Evolutionary conservation across 1,140 invertebrate genomes (phyloP), one percentile per base, ranked within the genome.

Genomic region (Chironomus tepperi): DNA sequence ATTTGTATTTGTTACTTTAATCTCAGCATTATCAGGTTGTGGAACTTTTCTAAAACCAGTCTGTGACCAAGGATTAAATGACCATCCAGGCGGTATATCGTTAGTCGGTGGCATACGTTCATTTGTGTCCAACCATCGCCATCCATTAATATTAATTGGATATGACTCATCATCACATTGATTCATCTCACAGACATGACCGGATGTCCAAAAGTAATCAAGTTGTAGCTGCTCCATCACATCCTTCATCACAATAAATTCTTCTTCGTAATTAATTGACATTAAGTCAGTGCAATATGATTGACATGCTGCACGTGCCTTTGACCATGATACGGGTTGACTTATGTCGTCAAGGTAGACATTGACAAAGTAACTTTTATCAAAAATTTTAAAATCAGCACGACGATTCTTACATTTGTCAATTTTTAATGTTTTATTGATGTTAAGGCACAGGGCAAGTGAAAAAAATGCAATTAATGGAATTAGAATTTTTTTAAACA

Each of bases 161-260:
- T 18, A 9, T 19, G 19, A 21, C 7, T 70, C 18, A 70, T 16
- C 7, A 19, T 70, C 65, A 18, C 65, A 70, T 3, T 8, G 3
- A 19, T 21, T 19, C 9, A 7, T 18, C 16, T 70, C 65, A 70
- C 65, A 70, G 2, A 70, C 65, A 70, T 70, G 65, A 1, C 65
- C 65, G 19, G 65, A 70, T 19, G 65, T 70, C 65, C 65, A 70
- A 70, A 70, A 9, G 19, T 70, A 70, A 5, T 70, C 65, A 70
- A 70, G n/a, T 19, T 18, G 7, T 18, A 18, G 6, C 9, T 70
- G 3, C 19, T 70, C 65, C 65, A 70, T 18, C 6, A 70, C 9
- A 0, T 19, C 5, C 9, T 19, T 9, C 16, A 70, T 10, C 1
- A 18, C 65, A 19, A 18, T 16, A 21, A 70, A 70, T 12, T 19